phyloP scores from a whole-genome alignment of 2,113 vertebrate genomes.

The Catagonus wagneri region DNA sequence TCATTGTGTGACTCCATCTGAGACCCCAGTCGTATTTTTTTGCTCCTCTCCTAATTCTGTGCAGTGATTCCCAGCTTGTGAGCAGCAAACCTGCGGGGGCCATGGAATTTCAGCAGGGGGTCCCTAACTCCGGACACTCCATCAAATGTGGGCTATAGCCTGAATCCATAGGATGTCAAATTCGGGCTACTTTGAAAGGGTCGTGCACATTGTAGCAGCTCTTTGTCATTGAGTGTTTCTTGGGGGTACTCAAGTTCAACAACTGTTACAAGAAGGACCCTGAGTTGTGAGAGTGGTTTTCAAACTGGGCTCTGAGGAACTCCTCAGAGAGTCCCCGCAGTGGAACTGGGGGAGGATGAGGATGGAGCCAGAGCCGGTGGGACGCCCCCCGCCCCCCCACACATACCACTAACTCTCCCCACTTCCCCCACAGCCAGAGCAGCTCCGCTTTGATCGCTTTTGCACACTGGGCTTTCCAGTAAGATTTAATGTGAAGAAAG shows the following conservation, averaged over 20 bases:
- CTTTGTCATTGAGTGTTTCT: not conserved
- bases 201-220: not conserved
- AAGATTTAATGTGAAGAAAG: constrained; percentile 56
- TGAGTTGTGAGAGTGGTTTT: not conserved
- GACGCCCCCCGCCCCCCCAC: not conserved
- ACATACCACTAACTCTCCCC: not conserved
- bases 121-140: not conserved
- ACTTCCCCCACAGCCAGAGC: not conserved
- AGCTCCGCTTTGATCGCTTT: not conserved
- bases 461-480: not conserved
- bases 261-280: not conserved
- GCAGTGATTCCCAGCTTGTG: not conserved
- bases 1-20: not conserved
- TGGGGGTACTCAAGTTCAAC: not conserved
- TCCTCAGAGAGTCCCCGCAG: not conserved
- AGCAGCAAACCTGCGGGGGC: not conserved
- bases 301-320: constrained; percentile 5
- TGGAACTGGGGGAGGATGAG: not conserved
- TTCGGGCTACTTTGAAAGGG: not conserved
- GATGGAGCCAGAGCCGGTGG: not conserved
- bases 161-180: not conserved
- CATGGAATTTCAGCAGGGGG: not conserved
- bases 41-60: not conserved
- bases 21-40: not conserved
- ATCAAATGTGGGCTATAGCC: not conserved